Evolutionary conservation across 2,888 invertebrate genomes (phyloP), one percentile per base, ranked within the genome.

Genomic region (Cheilosia impressa): DNA sequence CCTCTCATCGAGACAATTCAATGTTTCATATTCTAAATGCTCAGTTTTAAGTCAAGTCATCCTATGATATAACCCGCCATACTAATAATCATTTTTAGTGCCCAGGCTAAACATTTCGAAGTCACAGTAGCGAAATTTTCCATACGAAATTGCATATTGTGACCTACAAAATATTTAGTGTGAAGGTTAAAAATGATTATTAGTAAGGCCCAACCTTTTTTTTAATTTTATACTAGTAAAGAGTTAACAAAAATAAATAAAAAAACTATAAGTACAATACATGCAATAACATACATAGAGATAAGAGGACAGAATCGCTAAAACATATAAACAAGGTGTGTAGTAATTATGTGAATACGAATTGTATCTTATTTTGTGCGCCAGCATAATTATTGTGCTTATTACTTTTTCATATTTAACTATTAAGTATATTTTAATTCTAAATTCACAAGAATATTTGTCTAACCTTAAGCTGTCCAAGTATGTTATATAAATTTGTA

Each of bases 311-410:
- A 55, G 68, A 68, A 68, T 45, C 34, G 43, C 43, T 31, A 68
- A 68, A 66, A 66, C 38, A 66, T 0, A 65, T 13, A 34, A 50
- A 50, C 10, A 41, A 55, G 13, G 38, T 34, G 10, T 34, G 9
- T 38, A 13, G 38, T 38, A 38, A 38, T 13, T 55, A 55, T 4
- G 34, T 50, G 27, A 24, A 24, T 50, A 38, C 24, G 31, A 41
- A 55, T 24, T 41, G 0, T 31, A 47, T 50, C n/a, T 41, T 52
- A 57, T 62, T 82, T 82, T 82, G 82, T 77, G 82, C 82, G 82
- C n/a, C 43, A 72, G 72, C 71, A 72, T 77, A 24, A 57, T 82
- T 82, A 77, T 38, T 82, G 77, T 52, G 63, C 50, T 52, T 41
- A 50, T 63, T 38, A 24, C 27, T 22, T 34, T 55, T 13, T 63